These are phyloP conservation scores for Falco biarmicus DNA, from an alignment of 2,797 vertebrate species.

Conservation along the genomic window DNA sequence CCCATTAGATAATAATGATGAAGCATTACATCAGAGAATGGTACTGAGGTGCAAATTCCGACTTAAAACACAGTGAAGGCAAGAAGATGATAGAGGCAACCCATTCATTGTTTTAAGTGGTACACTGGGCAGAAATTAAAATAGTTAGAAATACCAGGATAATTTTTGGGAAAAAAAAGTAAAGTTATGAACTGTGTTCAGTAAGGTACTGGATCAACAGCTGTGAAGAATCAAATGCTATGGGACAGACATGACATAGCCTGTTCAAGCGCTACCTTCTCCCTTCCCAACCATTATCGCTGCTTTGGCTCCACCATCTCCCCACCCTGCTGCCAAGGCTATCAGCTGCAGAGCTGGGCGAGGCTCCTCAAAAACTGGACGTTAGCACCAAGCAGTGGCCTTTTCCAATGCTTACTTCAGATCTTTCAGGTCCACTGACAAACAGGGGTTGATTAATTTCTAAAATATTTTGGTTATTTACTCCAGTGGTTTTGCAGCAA, in stretches of 20 bases:
- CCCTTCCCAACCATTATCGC: not conserved
- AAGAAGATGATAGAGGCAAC: not conserved
- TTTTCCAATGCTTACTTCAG: not conserved
- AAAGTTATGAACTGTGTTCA: not conserved
- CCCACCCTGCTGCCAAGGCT: not conserved
- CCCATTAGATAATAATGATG: not conserved
- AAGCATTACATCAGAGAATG: not conserved
- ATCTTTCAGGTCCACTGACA: not conserved
- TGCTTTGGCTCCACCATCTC: not conserved
- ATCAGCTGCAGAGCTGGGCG: not conserved
- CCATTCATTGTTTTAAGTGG: not conserved
- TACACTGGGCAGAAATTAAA: not conserved
- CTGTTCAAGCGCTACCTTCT: not conserved
- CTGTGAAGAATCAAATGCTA: not conserved
- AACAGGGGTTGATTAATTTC: not conserved
- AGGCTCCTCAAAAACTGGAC: not conserved
- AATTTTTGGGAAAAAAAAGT: fast-evolving
- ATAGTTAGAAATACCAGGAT: not conserved
- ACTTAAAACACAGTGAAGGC: not conserved
- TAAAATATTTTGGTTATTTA: not conserved
- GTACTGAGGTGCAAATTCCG: not conserved
- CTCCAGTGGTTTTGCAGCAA: not conserved
- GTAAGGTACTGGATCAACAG: not conserved
- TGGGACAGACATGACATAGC: not conserved
- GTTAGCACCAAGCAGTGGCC: not conserved